Evolutionary conservation across 2,888 invertebrate genomes (phyloP), one percentile per base, ranked within the genome.

Genomic region (Tinea semifulvella): DNA sequence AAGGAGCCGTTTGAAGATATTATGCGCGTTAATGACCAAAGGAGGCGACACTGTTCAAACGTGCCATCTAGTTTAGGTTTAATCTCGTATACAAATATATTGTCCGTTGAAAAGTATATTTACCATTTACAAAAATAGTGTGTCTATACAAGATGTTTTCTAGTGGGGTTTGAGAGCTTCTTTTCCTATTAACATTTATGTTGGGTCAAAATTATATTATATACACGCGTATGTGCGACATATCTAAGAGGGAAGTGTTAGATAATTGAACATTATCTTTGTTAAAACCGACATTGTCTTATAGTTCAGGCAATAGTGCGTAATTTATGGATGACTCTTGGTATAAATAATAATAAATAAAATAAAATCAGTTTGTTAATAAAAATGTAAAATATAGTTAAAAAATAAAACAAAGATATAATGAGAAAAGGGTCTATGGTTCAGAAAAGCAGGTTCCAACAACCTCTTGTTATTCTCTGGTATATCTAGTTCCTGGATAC

Each of bases 21-120:
- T n/a, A n/a, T n/a, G n/a, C n/a, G n/a, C 22, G 31, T 31, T 8
- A n/a, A 61, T 61, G 77, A 76, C 75, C 76, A 74, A 76, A 74
- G 68, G 76, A 67, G 79, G 77, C 80, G 79, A 74, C 81, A 79
- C 79, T 68, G 65, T 65, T 67, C 64, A 71, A 68, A 80, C 79
- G 82, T 82, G 82, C 82, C 81, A 82, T 82, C 80, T 81, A 81
- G 80, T 80, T 80, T 82, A 82, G 81, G 81, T 80, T 40, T 81
- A 80, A 80, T 74, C 76, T 79, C 76, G 79, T 80, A 80, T 81
- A 81, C 80, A 81, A 79, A 77, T 79, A 80, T 81, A 81, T 80
- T 81, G 80, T 81, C 81, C 79, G 80, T 81, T 81, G 71, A n/a
- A 79, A 51, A 76, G 75, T 81, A 81, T 82, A 79, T 81, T 79